Base-by-base conservation (phyloP, 2,113 vertebrate species). In the Podarcis raffonei region DNA sequence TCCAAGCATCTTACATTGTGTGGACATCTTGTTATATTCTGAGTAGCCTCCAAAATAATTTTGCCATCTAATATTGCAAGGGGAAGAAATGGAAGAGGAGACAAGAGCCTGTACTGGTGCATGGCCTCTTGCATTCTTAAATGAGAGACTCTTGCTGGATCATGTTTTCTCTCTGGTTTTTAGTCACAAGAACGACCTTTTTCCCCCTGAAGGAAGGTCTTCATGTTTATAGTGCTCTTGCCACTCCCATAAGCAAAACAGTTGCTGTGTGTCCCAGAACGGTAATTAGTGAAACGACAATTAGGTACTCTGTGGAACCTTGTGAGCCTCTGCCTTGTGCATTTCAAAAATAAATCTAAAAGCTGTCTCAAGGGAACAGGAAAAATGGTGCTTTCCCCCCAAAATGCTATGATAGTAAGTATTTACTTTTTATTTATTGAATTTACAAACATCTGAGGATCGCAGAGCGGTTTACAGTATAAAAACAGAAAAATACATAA, bases 241-340 rank as follows among this genome's bases (percentile, higher is more conserved):
- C 25, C 87, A 83, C 87, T 93, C 35, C 76, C 69, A 5, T 81
- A 87, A 88, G 92, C 84, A 92, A 93, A 95, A 89, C 0, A 89
- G 81, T 89, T 65, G 87, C 90, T 86, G 69, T 86, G 85, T 93
- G 85, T 91, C 59, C 86, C 0, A 0, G 83, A 92, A 90, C 85
- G 84, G 57, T 42, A 94, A 91, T 92, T 94, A 94, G 91, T 83
- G 65, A 84, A 90, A 81, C 59, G 83, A 90, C 94, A 88, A 59
- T 32, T 53, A 87, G 32, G 69, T 39, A 71, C 77, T 69, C 53
- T 77, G 42, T 69, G 84, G 91, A 78, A 35, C 84, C 87, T 27
- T 42, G 25, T 42, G 79, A 79, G 65, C 48, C 57, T 62, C 59
- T 2, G 27, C 18, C 32, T 59, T 8, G 72, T 27, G 2, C 9